Base-by-base conservation (phyloP, 2,797 vertebrate genomes). In the Coendou prehensilis region DNA sequence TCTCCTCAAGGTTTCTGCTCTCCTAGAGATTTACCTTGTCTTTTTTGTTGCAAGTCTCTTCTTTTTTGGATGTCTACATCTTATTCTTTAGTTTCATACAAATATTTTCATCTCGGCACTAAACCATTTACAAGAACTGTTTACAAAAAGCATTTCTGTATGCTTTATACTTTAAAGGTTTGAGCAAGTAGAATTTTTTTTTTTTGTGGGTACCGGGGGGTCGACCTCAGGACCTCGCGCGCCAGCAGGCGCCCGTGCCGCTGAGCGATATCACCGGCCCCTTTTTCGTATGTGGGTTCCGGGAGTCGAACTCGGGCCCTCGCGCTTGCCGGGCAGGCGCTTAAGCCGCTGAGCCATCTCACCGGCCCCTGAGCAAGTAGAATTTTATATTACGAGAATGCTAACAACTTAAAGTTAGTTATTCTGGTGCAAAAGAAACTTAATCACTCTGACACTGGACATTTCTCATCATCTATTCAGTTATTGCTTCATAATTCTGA, bases 401-500 rank as follows among this genome's bases (percentile, higher is more conserved):
- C 4, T 28, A 67, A 59, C 28, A 92, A 86, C n/a, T 89, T 75
- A 85, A 67, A 83, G 28, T 79, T 76, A 69, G 2, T 83, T 37
- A 41, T 50, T 81, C 37, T 4, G 50, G 2, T 73, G 63, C 26
- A 73, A 67, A 89, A 84, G 28, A 64, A 75, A 9, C 37, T 79
- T 88, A 33, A 28, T 14, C 15, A 80, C 11, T 4, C 3, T 71
- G 5, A 37, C 17, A 47, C 2, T 80, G 37, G 87, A 67, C 0
- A 37, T n/a, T 87, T 87, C 7, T 17, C 71, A 52, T n/a, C 8
- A 94, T 37, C 6, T 71, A 59, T 73, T 59, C 8, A 59, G 22
- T 28, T 57, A 84, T 56, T 93, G 85, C 33, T 88, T 73, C 6
- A 50, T 52, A 93, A 18, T 73, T 94, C 22, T 85, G 30, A 75